Evolutionary conservation across 2,113 vertebrate genomes (phyloP).

Genomic region (Chaetorhynchus papuensis): DNA sequence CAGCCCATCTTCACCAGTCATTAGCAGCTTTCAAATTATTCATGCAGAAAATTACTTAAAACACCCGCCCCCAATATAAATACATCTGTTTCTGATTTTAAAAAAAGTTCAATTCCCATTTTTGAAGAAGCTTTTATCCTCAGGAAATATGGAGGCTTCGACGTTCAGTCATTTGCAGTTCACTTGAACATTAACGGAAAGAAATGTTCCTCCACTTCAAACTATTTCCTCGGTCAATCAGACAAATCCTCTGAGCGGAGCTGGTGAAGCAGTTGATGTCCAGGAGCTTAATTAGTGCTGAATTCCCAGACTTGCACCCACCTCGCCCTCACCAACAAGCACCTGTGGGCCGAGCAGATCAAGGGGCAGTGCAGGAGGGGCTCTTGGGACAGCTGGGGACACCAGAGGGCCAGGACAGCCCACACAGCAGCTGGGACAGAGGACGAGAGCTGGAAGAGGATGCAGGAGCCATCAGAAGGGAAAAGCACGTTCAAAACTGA

Average conservation of each 20-base stretch:
- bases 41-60: constrained; percentile 65
- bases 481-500: neutral
- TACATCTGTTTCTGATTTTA: constrained; percentile 62
- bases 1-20: neutral
- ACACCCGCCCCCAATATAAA: neutral
- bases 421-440: neutral
- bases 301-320: constrained; percentile 50
- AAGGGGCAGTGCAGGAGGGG: neutral
- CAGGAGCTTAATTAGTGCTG: constrained; percentile 70
- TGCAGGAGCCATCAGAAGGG: neutral
- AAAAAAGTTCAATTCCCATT: constrained; percentile 50
- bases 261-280: constrained; percentile 67
- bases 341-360: neutral
- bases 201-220: constrained; percentile 72
- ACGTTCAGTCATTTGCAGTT: constrained; percentile 70
- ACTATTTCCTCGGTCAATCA: constrained; percentile 77
- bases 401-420: neutral
- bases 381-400: neutral
- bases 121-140: constrained; percentile 67
- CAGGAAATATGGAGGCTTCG: constrained; percentile 62
- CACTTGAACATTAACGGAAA: constrained; percentile 76
- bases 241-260: constrained; percentile 74
- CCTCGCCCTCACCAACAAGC: neutral
- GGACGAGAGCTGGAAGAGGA: neutral
- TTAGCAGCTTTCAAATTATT: constrained; percentile 43